phyloP scores from a whole-genome alignment of 2,797 vertebrate genomes.

The Coreius guichenoti region DNA sequence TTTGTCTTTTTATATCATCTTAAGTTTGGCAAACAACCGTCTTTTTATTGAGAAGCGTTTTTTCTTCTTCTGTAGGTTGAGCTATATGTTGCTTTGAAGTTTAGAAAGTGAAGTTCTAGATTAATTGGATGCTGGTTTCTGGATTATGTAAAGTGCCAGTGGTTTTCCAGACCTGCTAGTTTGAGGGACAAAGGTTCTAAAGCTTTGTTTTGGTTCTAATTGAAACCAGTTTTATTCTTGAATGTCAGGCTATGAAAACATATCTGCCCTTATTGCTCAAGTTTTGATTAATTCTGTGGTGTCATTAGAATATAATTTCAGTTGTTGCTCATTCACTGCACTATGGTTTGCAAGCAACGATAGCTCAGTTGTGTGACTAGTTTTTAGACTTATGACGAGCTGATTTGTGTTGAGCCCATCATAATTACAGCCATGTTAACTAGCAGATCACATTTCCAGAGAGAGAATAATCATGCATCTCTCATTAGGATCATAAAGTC shows the following conservation, averaged over 20 bases:
- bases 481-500: background rate
- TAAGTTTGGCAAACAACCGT: background rate
- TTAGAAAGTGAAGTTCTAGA: background rate
- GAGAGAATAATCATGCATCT: background rate
- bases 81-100: background rate
- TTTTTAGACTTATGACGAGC: background rate
- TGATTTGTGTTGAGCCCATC: background rate
- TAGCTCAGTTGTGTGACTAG: background rate
- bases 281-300: background rate
- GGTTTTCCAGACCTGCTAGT: background rate
- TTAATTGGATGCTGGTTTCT: background rate
- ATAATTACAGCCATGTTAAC: background rate
- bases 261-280: background rate
- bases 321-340: background rate
- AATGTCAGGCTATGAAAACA: background rate
- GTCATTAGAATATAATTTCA: background rate
- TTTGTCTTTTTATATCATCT: background rate
- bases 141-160: background rate
- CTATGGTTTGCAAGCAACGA: background rate
- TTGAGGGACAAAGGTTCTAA: background rate
- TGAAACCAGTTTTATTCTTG: background rate
- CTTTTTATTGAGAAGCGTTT: background rate
- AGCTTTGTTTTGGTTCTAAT: background rate
- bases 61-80: background rate
- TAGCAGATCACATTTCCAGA: slow-evolving; percentile 9